Percentiles rank a stretch among this genome's conserved stretches.
These are phyloP conservation scores for Pluvianellus socialis DNA, from an alignment of 2,113 vertebrate species.

Conservation along the genomic window DNA sequence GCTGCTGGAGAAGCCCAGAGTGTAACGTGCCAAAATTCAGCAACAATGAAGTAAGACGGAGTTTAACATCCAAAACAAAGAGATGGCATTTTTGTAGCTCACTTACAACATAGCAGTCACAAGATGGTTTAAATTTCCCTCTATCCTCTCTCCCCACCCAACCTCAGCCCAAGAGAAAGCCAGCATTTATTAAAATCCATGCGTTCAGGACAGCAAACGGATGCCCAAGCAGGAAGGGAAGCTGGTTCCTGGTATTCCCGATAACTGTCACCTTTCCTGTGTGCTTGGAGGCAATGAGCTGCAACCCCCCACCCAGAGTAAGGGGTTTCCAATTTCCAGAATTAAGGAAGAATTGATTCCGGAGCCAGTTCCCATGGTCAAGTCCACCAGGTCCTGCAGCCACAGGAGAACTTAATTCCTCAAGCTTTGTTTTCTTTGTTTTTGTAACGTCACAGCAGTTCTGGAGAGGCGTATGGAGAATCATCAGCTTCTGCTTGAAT, in stretches of 20 bases:
- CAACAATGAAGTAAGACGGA: conserved; percentile 40
- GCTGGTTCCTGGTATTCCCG: background rate
- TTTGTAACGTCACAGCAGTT: conserved; percentile 17
- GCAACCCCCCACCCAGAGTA: background rate
- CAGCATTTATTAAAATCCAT: conserved; percentile 29
- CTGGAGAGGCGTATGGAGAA: conserved; percentile 53
- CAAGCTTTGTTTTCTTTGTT: conserved; percentile 31
- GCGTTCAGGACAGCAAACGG: background rate
- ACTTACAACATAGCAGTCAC: background rate
- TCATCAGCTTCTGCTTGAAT: conserved; percentile 7
- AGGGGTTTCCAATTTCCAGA: conserved; percentile 23
- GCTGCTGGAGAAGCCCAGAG: conserved; percentile 52
- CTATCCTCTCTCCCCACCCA: conserved; percentile 40
- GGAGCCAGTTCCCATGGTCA: background rate
- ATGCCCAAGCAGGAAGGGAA: conserved; percentile 20
- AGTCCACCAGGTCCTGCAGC: conserved; percentile 36
- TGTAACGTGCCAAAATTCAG: conserved; percentile 27
- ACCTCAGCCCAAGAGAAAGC: conserved; percentile 39
- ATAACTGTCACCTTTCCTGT: background rate
- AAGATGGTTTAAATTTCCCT: conserved; percentile 10
- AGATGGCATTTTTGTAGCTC: conserved; percentile 10
- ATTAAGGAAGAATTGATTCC: background rate
- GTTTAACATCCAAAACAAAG: conserved; percentile 40
- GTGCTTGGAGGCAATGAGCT: background rate
- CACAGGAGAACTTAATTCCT: conserved; percentile 47